phyloP scores from a whole-genome alignment of 2,888 invertebrate genomes.

The Lumbricus terrestris region DNA sequence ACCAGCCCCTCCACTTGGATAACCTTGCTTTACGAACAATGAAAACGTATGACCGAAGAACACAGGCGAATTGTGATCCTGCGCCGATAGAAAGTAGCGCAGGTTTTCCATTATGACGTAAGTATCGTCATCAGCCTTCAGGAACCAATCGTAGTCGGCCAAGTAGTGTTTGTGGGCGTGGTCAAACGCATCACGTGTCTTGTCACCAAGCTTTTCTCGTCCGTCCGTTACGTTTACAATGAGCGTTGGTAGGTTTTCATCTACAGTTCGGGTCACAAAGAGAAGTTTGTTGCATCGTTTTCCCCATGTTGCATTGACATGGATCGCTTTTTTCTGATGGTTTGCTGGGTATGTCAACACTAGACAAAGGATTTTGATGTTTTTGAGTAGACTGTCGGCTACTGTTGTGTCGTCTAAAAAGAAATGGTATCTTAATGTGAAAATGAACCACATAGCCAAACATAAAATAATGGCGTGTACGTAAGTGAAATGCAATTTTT shows the following conservation, averaged over 20 bases:
- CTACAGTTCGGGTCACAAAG: constrained; percentile 53
- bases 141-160: not conserved
- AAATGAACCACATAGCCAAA: no score
- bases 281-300: constrained; percentile 64
- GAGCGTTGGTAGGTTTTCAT: not conserved
- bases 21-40: constrained; percentile 43
- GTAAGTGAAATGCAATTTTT: no score
- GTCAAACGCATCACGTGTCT: not conserved
- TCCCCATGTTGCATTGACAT: constrained; percentile 86
- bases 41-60: constrained; percentile 68
- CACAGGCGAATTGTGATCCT: constrained; percentile 73
- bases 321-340: constrained; percentile 82
- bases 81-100: constrained; percentile 79
- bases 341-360: constrained; percentile 89
- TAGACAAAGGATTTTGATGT: constrained; percentile 89
- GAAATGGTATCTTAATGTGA: not conserved
- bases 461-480: not conserved
- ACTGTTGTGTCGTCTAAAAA: not conserved
- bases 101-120: constrained; percentile 94
- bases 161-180: not conserved
- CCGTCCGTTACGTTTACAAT: not conserved
- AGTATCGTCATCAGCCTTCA: constrained; percentile 90
- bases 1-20: constrained; percentile 37
- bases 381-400: constrained; percentile 65
- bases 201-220: not conserved